phyloP scores from a whole-genome alignment of 2,888 invertebrate genomes.

The Argynnis bischoffii region DNA sequence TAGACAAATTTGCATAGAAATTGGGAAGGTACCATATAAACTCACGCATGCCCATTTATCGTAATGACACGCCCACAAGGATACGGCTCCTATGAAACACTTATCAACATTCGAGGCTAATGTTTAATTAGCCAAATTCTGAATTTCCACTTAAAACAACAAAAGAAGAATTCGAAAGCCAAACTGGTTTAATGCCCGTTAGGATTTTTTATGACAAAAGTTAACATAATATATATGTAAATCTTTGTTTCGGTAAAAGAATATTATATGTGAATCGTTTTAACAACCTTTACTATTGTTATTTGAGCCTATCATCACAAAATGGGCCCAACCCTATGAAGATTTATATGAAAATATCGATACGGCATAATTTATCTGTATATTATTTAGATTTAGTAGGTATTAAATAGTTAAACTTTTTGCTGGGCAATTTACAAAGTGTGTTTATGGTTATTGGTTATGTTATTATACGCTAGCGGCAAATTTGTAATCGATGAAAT shows the following conservation, averaged over 20 bases:
- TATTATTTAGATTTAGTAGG: too few relatives aligned
- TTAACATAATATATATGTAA: conserved; percentile 1
- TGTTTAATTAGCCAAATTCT: conserved; percentile 20
- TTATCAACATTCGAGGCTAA: conserved; percentile 2
- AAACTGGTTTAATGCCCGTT: conserved; percentile 21
- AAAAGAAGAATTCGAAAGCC: conserved; percentile 33
- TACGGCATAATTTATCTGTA: too few relatives aligned
- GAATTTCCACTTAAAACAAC: conserved; percentile 18
- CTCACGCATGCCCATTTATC: conserved; percentile 16
- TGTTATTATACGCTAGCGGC: too few relatives aligned
- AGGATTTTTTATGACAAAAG: conserved; percentile 25
- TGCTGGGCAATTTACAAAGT: too few relatives aligned
- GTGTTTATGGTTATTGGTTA: too few relatives aligned
- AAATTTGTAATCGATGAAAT: too few relatives aligned
- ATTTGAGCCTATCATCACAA: neutral
- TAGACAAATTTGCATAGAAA: conserved; percentile 27
- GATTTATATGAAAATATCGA: too few relatives aligned
- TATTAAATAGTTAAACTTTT: too few relatives aligned
- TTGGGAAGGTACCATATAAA: conserved; percentile 20
- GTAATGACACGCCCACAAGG: conserved; percentile 18
- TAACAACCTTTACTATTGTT: conserved; percentile 9
- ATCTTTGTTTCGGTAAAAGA: neutral
- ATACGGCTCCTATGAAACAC: conserved; percentile 15
- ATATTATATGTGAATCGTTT: neutral
- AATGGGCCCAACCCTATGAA: too few relatives aligned